Percentiles rank a stretch among this genome's conserved stretches.
These are phyloP conservation scores for Penaeus chinensis DNA, from an alignment of 1,140 invertebrate genomes.

Conservation along the genomic window DNA sequence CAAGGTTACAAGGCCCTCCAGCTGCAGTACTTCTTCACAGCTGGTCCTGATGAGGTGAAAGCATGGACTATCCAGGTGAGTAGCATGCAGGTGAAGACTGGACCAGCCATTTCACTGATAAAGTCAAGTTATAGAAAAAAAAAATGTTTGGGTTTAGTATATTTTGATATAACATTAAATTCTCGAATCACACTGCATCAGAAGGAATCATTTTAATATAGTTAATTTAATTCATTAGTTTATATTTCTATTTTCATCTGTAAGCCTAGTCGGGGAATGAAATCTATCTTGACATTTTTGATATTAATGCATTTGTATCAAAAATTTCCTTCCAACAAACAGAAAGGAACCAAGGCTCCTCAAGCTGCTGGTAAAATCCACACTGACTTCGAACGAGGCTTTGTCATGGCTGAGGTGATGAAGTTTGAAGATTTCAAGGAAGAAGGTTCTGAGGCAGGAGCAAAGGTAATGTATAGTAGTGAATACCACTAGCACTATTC, in stretches of 20 bases:
- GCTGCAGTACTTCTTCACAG: slow-evolving; percentile 97
- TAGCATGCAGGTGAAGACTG: slow-evolving; percentile 6
- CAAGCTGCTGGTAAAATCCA: slow-evolving; percentile 98
- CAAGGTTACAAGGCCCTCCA: slow-evolving; percentile 97
- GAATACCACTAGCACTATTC: too few relatives aligned
- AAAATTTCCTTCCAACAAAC: slow-evolving; percentile 64
- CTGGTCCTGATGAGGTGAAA: slow-evolving; percentile 97
- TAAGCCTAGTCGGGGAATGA: background rate
- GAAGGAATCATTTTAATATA: too few relatives aligned
- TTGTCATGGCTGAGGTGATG: slow-evolving; percentile 99
- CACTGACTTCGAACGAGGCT: slow-evolving; percentile 99
- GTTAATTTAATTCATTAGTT: background rate
- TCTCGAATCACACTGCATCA: too few relatives aligned
- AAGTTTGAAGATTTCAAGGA: slow-evolving; percentile 98
- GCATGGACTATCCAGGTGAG: slow-evolving; percentile 98
- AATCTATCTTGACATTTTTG: background rate
- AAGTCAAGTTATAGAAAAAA: background rate
- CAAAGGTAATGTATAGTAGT: slow-evolving; percentile 75
- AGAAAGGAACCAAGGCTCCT: slow-evolving; percentile 98
- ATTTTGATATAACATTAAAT: too few relatives aligned
- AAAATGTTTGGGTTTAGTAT: too few relatives aligned
- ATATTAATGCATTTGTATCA: background rate
- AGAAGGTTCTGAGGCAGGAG: slow-evolving; percentile 89
- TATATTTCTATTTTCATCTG: background rate
- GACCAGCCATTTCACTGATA: background rate